Evolutionary conservation across 2,797 vertebrate species (phyloP), one percentile per base, ranked within the genome.

Genomic region (Etheostoma perlongum): DNA sequence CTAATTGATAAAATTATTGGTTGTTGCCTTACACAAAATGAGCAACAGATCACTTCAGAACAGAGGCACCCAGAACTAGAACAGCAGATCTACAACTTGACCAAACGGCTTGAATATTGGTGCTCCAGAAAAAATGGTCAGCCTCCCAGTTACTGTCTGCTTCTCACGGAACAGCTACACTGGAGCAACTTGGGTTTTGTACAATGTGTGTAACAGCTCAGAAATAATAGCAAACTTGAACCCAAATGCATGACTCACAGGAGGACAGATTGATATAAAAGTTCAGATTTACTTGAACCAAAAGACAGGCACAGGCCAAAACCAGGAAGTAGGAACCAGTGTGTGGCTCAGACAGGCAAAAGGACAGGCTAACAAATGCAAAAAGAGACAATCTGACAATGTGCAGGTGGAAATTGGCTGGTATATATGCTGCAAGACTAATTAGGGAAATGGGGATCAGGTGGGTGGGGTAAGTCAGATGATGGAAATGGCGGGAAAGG

Each of bases 141-240:
- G 12, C 63, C 57, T 73, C 19, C 5, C 53, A 16, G 19, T 11
- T 9, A 3, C 11, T 51, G 27, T 27, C 27, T 27, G 19, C 33
- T 40, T 33, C 30, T 53, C 40, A n/a, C 0, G 1, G 55, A 54
- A 51, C 9, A n/a, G 36, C 48, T 14, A 42, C 49, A 59, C 6
- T 15, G 14, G 7, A 46, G 40, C 25, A 13, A 57, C 62, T 48
- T 48, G 1, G 21, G n/a, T 42, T 42, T 33, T 42, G 21, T 25
- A 54, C 70, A 60, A 47, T 46, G 23, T n/a, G 13, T 51, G 27
- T 25, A 67, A 65, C 3, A 23, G 27, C 54, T 69, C 53, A 21
- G 13, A 58, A 33, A 36, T 46, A 23, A 69, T 15, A 19, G 33
- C 33, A 15, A 25, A 9, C 67, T 5, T 12, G 23, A 62, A 30